Percentiles rank a stretch among this genome's conserved stretches.
These are phyloP conservation scores for Drosophila bipectinata DNA, from an alignment of 1,140 invertebrate genomes.

Conservation along the genomic window DNA sequence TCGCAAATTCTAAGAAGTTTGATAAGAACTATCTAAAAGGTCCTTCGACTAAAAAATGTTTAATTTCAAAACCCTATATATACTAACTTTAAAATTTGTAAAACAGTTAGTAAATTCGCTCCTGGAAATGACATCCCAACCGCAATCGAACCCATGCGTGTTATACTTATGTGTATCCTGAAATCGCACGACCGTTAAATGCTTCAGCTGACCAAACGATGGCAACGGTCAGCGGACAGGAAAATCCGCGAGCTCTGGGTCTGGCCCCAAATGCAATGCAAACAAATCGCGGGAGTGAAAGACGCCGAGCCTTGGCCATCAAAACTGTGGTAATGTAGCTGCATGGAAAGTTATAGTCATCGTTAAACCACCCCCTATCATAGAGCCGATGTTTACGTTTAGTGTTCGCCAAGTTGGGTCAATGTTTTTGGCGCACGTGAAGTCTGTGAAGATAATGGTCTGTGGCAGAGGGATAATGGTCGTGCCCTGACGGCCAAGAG, in stretches of 20 bases:
- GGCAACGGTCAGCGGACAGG: neutral
- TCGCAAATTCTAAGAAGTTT: too few relatives aligned
- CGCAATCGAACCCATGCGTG: slow-evolving; percentile 52
- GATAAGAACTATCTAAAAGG: too few relatives aligned
- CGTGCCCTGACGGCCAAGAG: neutral
- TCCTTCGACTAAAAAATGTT: too few relatives aligned
- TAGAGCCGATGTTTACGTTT: slow-evolving; percentile 35
- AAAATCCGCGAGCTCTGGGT: slow-evolving; percentile 7
- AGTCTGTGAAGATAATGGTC: slow-evolving; percentile 51
- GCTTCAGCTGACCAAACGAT: slow-evolving; percentile 33
- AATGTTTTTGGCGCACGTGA: slow-evolving; percentile 61
- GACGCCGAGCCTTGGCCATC: slow-evolving; percentile 57
- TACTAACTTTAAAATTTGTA: too few relatives aligned
- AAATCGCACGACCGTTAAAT: slow-evolving; percentile 65
- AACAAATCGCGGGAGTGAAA: slow-evolving; percentile 57
- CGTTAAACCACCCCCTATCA: slow-evolving; percentile 46
- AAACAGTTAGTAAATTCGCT: slow-evolving; percentile 5
- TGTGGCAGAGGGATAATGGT: slow-evolving; percentile 13
- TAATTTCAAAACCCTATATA: too few relatives aligned
- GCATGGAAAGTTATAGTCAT: slow-evolving; percentile 59
- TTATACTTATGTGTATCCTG: slow-evolving; percentile 33
- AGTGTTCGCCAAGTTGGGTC: slow-evolving; percentile 42
- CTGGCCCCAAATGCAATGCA: slow-evolving; percentile 64
- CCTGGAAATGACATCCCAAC: slow-evolving; percentile 58
- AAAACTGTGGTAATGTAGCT: slow-evolving; percentile 49